A percentile compares a stretch with the other conserved stretches of the same genome.
Conservation (phyloP, 2,888 invertebrate genomes). For the Antheraea assamensis region DNA sequence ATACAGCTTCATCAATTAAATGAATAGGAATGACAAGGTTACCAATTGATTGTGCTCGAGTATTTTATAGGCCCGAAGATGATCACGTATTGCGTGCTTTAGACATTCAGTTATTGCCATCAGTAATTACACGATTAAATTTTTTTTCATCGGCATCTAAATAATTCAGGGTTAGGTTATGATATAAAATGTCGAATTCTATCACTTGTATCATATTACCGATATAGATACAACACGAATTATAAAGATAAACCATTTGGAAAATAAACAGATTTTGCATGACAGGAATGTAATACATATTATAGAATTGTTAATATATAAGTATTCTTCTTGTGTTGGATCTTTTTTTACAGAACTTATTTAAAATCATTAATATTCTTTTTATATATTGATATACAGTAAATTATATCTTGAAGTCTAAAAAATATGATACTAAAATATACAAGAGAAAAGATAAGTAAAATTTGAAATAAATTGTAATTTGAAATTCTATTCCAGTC, state of each 20-base stretch:
- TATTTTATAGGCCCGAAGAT: conserved; percentile 46
- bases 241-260: not conserved
- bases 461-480: too few species aligned
- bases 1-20: conserved; percentile 44
- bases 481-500: too few species aligned
- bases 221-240: not conserved
- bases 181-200: not conserved
- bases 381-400: too few species aligned
- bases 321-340: not conserved
- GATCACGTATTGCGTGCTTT: conserved; percentile 58
- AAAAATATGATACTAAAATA: too few species aligned
- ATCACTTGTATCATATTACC: not conserved
- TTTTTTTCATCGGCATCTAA: conserved; percentile 34
- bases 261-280: not conserved
- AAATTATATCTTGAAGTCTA: too few species aligned
- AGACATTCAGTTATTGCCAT: conserved; percentile 49
- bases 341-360: not conserved
- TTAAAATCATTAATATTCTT: conserved; percentile 33
- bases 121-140: conserved; percentile 35
- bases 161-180: conserved; percentile 15
- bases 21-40: conserved; percentile 56
- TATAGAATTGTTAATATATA: not conserved
- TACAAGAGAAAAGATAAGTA: too few species aligned
- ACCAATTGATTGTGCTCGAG: conserved; percentile 42
- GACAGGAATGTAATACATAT: not conserved